Evolutionary conservation across 2,113 vertebrate genomes (phyloP).

Genomic region (Myotis brandtii): DNA sequence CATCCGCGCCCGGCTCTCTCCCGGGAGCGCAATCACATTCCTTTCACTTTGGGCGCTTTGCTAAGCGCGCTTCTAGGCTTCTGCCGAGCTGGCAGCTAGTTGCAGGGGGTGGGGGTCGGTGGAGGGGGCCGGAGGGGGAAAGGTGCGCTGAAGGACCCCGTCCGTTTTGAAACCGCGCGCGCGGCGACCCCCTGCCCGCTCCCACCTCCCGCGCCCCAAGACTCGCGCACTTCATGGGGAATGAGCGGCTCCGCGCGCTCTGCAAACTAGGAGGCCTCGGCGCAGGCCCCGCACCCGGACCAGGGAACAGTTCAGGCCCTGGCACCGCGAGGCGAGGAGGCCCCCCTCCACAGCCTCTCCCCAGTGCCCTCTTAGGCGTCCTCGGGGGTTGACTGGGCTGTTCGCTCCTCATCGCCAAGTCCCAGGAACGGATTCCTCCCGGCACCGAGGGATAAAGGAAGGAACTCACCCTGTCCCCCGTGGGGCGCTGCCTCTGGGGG

Average conservation of each 20-base stretch:
- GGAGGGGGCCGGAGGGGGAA: not conserved
- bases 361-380: not conserved
- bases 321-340: not conserved
- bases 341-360: not conserved
- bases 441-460: not conserved
- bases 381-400: not conserved
- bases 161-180: not conserved
- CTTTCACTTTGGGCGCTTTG: slow-evolving; percentile 63
- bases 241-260: not conserved
- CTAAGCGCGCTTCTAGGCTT: not conserved
- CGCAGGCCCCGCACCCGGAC: not conserved
- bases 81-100: not conserved
- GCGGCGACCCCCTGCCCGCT: not conserved
- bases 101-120: not conserved
- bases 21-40: slow-evolving; percentile 15
- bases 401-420: not conserved
- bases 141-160: not conserved
- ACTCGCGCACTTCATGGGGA: not conserved
- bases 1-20: not conserved
- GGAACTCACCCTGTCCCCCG: fast-evolving
- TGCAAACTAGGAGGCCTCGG: not conserved
- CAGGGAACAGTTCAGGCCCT: not conserved
- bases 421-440: not conserved
- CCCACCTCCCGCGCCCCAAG: not conserved
- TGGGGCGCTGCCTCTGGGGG: not conserved